Base-by-base conservation (phyloP, 2,888 invertebrate genomes). In the Endotricha flammealis region DNA sequence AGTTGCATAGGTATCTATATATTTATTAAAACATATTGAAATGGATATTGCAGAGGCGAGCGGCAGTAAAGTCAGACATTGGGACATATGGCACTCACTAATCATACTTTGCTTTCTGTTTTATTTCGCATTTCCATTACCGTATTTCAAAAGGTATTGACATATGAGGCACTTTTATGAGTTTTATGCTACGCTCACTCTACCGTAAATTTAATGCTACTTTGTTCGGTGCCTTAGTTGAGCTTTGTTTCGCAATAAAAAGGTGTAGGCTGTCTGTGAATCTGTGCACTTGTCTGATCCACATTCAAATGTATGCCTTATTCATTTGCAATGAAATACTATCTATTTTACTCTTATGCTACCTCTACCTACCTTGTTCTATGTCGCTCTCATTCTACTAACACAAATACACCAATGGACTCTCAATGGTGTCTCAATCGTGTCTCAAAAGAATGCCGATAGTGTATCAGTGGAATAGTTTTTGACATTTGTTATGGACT, bases 61-160 rank as follows among this genome's bases (percentile, higher is more conserved):
- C 61, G 65, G 74, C 66, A 71, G 76, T 83, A 82, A 81, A 81
- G 56, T 68, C 67, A 65, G 73, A 67, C 80, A 80, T 79, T 77
- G 77, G 78, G 77, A 78, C 78, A 60, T 77, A 74, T 68, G 73
- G 78, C 78, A 73, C 75, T 79, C 81, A 83, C 85, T 85, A 83
- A 83, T 85, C 82, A 83, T 81, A 83, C 81, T 83, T 80, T 86
- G 82, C 82, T 82, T 85, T 83, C 81, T 81, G 81, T 85, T 85
- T 85, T 86, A 86, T 83, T 83, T 80, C 82, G 75, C 75, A 83
- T 86, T 85, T 86, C 85, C 85, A 85, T 86, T 86, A 85, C 74
- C 80, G 77, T 85, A 85, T 83, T 85, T 83, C 85, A 83, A 80
- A 82, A 83, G 71, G 80, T 85, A 86, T 85, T 85, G 85, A 85